phyloP scores from a whole-genome alignment of 2,113 vertebrate genomes.

The Protomyctophum bolini region DNA sequence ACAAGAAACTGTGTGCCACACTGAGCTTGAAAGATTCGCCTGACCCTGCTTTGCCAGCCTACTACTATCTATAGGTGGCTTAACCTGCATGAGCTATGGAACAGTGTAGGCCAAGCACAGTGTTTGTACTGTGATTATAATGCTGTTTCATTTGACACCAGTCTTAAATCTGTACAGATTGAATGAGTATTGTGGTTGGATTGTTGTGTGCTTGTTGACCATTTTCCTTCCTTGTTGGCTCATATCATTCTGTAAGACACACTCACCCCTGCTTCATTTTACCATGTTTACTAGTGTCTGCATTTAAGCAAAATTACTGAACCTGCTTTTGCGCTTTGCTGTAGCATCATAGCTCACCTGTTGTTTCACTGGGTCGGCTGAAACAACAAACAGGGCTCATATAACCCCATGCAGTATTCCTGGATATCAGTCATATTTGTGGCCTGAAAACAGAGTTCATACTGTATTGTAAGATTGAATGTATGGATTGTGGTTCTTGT shows the following conservation, averaged over 20 bases:
- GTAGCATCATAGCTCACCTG: not conserved
- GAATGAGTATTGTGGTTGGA: constrained; percentile 33
- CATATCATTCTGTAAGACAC: constrained; percentile 14
- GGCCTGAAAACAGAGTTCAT: not conserved
- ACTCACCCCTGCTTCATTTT: constrained; percentile 23
- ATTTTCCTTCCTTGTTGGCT: constrained; percentile 24
- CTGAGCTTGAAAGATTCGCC: constrained; percentile 9
- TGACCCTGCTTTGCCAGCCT: not conserved
- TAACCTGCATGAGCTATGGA: constrained; percentile 49
- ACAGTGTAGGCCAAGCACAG: not conserved
- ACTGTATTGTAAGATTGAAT: constrained; percentile 19
- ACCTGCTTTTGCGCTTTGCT: constrained; percentile 11
- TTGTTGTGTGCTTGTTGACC: constrained; percentile 37
- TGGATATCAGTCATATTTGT: constrained; percentile 21
- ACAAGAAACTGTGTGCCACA: constrained; percentile 12
- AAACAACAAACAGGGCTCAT: constrained; percentile 23
- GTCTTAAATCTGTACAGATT: not conserved
- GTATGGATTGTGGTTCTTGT: constrained; percentile 25
- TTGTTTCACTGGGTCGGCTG: constrained; percentile 24
- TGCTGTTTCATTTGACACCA: not conserved
- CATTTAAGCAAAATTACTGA: constrained; percentile 30
- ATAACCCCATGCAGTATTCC: not conserved
- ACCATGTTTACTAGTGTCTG: constrained; percentile 20
- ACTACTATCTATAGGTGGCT: constrained; percentile 1
- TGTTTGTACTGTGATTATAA: constrained; percentile 16